Percentiles rank a stretch among this genome's conserved stretches.
Conservation (phyloP, 37 sponge, comb jelly and placozoan species). For the Halisarca cf. caerulea region DNA sequence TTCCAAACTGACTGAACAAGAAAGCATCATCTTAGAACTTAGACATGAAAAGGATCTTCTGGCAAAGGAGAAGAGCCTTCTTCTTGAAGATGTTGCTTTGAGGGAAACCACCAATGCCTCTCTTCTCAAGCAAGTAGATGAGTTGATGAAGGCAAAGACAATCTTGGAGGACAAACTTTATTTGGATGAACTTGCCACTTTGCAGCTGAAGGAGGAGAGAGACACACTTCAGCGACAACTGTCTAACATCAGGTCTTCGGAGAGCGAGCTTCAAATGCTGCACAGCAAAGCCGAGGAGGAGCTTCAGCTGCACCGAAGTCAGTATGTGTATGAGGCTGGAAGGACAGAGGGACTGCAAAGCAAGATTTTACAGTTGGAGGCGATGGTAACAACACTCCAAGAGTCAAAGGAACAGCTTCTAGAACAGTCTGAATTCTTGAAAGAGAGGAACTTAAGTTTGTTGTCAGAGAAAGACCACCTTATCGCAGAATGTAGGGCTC, state of each 20-base stretch:
- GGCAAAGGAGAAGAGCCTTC: no score
- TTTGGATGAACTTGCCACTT: no score
- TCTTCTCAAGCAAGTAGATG: no score
- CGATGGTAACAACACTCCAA: background rate
- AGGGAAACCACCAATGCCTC: no score
- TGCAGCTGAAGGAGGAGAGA: slow-evolving; percentile 10
- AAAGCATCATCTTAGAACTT: no score
- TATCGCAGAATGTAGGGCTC: no score
- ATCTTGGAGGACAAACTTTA: background rate
- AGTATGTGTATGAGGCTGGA: background rate
- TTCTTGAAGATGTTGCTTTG: no score
- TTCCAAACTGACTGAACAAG: no score
- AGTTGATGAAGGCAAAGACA: background rate
- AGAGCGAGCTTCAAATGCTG: background rate
- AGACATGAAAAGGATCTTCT: no score
- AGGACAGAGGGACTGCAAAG: background rate
- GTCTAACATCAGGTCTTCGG: background rate
- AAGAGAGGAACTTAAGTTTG: no score
- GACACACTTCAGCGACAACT: background rate
- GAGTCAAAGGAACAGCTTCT: background rate
- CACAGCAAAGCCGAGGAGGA: background rate
- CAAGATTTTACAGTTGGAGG: background rate
- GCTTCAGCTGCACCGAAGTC: background rate
- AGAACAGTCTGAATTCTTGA: no score
- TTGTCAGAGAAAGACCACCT: no score